Percentiles rank a stretch among this genome's conserved stretches.
Conservation (phyloP, 2,888 invertebrate species). For the Amorpha juglandis region DNA sequence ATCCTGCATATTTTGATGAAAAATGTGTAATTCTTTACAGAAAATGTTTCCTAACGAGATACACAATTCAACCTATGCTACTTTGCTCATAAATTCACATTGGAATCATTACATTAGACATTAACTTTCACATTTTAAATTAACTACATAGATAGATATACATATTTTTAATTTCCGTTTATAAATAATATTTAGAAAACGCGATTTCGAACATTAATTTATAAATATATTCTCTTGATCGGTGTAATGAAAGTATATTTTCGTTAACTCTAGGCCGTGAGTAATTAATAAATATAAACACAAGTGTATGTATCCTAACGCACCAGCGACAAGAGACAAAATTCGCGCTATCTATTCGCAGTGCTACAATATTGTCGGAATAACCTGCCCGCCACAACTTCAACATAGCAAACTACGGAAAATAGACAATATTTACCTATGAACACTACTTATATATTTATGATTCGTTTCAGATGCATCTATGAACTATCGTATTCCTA, state of each 20-base stretch:
- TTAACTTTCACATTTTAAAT: slow-evolving; percentile 9
- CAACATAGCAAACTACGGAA: slow-evolving; percentile 74
- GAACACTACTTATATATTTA: slow-evolving; percentile 57
- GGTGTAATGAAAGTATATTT: slow-evolving; percentile 9
- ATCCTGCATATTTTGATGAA: neutral
- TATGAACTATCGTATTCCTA: slow-evolving; percentile 51
- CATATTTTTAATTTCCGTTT: slow-evolving; percentile 14
- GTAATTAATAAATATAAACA: slow-evolving; percentile 22
- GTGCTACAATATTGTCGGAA: slow-evolving; percentile 59
- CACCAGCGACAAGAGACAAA: slow-evolving; percentile 37
- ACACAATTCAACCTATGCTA: neutral
- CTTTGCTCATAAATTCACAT: slow-evolving; percentile 1
- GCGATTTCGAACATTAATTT: slow-evolving; percentile 20
- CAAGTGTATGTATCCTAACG: slow-evolving; percentile 45
- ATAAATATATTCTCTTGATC: slow-evolving; percentile 15
- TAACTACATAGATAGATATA: slow-evolving; percentile 5
- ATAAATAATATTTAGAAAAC: slow-evolving; percentile 26
- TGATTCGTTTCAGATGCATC: slow-evolving; percentile 61
- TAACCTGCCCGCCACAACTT: slow-evolving; percentile 55
- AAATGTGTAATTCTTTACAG: neutral
- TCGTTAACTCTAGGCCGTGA: slow-evolving; percentile 1
- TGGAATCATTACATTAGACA: slow-evolving; percentile 1
- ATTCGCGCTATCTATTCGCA: slow-evolving; percentile 37
- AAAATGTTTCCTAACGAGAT: slow-evolving; percentile 7
- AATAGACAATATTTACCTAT: slow-evolving; percentile 57